Evolutionary conservation across 2,888 invertebrate genomes (phyloP).

Genomic region (Homarus gammarus): DNA sequence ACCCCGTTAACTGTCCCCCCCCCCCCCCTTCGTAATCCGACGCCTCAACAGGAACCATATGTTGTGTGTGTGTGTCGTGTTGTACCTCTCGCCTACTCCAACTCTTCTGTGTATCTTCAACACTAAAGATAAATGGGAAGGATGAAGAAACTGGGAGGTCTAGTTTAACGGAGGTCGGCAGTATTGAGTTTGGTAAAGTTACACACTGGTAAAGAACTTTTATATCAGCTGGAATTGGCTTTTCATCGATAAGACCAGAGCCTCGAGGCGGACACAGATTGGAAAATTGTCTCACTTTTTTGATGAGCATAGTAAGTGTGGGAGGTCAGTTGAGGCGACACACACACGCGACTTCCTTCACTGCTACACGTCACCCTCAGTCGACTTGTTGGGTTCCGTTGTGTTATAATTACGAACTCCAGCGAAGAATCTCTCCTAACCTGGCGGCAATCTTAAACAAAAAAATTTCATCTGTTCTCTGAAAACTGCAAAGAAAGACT

Average conservation of each 20-base stretch:
- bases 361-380: too few species aligned
- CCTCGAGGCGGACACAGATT: conserved; percentile 15
- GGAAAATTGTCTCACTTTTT: conserved; percentile 46
- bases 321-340: too few species aligned
- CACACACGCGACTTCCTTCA: not conserved
- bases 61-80: not conserved
- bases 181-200: conserved; percentile 65
- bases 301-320: not conserved
- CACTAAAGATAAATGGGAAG: too few species aligned
- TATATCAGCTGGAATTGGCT: conserved; percentile 60
- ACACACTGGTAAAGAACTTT: conserved; percentile 33
- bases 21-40: too few species aligned
- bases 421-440: too few species aligned
- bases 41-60: not conserved
- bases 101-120: too few species aligned
- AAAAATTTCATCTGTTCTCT: too few species aligned
- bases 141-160: not conserved
- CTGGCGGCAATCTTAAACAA: too few species aligned
- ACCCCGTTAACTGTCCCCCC: conserved; percentile 47
- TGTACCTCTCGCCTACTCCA: too few species aligned
- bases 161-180: conserved; percentile 32
- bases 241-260: conserved; percentile 55
- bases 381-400: too few species aligned
- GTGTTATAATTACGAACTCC: too few species aligned
- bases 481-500: too few species aligned